These are phyloP conservation scores for Trigoniulus corallinus DNA, from an alignment of 1,140 invertebrate species.

Conservation along the genomic window DNA sequence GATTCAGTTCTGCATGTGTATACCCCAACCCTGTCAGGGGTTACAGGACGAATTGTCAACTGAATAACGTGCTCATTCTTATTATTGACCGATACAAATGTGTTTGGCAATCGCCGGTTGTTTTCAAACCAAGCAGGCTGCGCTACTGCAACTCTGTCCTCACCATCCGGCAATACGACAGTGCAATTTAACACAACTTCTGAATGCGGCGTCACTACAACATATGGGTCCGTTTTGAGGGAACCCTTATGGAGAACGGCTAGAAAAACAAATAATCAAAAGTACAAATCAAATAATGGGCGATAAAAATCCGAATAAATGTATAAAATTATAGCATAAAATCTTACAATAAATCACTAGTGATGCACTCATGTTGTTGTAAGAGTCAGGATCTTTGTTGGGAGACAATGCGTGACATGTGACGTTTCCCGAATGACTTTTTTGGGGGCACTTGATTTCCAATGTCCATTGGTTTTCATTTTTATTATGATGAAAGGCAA, in stretches of 20 bases:
- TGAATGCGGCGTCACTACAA: neutral
- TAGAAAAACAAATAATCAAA: neutral
- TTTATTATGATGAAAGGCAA: neutral
- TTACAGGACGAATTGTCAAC: neutral
- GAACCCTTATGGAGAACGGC: no score
- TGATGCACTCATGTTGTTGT: neutral
- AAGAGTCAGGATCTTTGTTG: neutral
- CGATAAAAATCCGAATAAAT: neutral
- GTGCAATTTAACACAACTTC: neutral
- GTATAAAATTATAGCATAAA: neutral
- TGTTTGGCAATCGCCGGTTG: neutral
- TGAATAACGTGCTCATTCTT: neutral
- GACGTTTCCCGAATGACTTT: neutral
- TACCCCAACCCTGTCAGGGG: neutral
- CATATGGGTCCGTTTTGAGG: neutral
- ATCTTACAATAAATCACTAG: neutral
- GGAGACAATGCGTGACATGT: neutral
- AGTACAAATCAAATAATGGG: neutral
- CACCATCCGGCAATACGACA: neutral
- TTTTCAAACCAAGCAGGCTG: neutral
- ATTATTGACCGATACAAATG: neutral
- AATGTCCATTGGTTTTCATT: neutral
- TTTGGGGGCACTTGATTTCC: neutral
- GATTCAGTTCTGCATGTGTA: neutral
- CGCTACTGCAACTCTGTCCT: neutral